Percentiles rank a stretch among this genome's conserved stretches.
Evolutionary conservation across 30 jellyfish, hydroid and myxozoan genomes (phyloP).

Genomic region (Rhopilema esculentum): DNA sequence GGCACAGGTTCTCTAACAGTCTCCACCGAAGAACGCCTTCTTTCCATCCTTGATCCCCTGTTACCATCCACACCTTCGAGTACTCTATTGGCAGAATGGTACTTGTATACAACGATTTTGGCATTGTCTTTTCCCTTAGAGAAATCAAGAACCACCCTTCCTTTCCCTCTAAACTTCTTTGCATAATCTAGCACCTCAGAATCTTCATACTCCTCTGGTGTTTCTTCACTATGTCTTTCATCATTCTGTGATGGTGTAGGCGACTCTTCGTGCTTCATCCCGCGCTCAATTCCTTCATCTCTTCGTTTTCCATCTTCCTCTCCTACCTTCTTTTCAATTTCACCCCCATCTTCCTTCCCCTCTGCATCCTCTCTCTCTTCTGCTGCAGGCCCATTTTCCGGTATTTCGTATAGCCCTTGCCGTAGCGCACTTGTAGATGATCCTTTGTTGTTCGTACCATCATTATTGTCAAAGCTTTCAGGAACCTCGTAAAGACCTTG

Average conservation of each 20-base stretch:
- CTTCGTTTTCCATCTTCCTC: conserved; percentile 30
- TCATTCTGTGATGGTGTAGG: neutral
- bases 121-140: conserved; percentile 94
- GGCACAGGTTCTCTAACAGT: neutral
- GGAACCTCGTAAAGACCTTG: conserved; percentile 44
- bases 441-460: neutral
- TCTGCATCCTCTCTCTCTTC: conserved; percentile 32
- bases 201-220: conserved; percentile 52
- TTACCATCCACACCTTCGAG: conserved; percentile 18
- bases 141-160: conserved; percentile 92
- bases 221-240: neutral
- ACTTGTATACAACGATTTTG: conserved; percentile 83
- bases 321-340: conserved; percentile 1
- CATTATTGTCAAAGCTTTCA: conserved; percentile 24
- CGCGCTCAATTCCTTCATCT: conserved; percentile 16
- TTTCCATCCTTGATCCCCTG: conserved; percentile 35
- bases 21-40: conserved; percentile 24
- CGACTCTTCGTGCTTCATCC: neutral
- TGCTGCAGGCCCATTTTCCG: conserved; percentile 11
- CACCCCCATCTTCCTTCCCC: conserved; percentile 4
- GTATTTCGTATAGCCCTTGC: conserved; percentile 47
- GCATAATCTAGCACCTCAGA: conserved; percentile 89
- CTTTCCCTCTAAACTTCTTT: conserved; percentile 68
- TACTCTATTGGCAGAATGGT: conserved; percentile 12
- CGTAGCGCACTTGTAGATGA: neutral